Percentiles rank a stretch among this genome's conserved stretches.
Evolutionary conservation across 1,140 invertebrate species (phyloP).

Genomic region (Drosophila bocki): DNA sequence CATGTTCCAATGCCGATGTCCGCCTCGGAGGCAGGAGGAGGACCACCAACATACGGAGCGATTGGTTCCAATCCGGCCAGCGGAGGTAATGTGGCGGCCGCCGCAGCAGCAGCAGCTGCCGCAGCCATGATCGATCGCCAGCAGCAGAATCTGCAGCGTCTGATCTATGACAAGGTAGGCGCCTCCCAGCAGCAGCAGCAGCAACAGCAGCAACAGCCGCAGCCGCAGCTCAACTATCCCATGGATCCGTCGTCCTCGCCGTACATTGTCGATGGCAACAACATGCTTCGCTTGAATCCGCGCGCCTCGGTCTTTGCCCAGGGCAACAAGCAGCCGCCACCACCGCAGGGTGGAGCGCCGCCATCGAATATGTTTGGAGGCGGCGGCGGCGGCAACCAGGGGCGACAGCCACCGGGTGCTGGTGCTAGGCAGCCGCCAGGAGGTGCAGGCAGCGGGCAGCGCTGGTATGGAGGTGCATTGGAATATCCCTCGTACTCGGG

Average conservation of each 20-base stretch:
- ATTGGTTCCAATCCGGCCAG: slow-evolving; percentile 58
- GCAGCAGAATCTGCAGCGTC: slow-evolving; percentile 48
- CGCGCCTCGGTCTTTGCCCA: slow-evolving; percentile 51
- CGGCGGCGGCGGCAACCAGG: slow-evolving; percentile 45
- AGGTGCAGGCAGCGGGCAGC: slow-evolving; percentile 49
- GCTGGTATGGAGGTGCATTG: slow-evolving; percentile 75
- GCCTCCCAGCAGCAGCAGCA: slow-evolving; percentile 25
- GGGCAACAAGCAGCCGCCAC: slow-evolving; percentile 55
- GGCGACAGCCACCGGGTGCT: slow-evolving; percentile 49
- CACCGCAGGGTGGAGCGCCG: slow-evolving; percentile 33
- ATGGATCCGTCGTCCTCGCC: slow-evolving; percentile 45
- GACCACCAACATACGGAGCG: slow-evolving; percentile 53
- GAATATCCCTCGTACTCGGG: slow-evolving; percentile 73
- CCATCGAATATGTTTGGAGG: slow-evolving; percentile 60
- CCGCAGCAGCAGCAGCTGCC: slow-evolving; percentile 47
- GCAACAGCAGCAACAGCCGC: slow-evolving; percentile 5
- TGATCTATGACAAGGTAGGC: slow-evolving; percentile 58
- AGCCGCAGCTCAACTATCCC: slow-evolving; percentile 51
- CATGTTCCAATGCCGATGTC: slow-evolving; percentile 57
- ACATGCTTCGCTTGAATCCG: slow-evolving; percentile 56
- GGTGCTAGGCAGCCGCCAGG: slow-evolving; percentile 41
- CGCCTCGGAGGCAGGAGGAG: slow-evolving; percentile 33
- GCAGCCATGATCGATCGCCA: slow-evolving; percentile 65
- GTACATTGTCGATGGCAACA: slow-evolving; percentile 59
- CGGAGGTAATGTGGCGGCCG: slow-evolving; percentile 26